These are phyloP conservation scores for Coptodon rendalli DNA, from an alignment of 2,113 vertebrate species.

Conservation along the genomic window DNA sequence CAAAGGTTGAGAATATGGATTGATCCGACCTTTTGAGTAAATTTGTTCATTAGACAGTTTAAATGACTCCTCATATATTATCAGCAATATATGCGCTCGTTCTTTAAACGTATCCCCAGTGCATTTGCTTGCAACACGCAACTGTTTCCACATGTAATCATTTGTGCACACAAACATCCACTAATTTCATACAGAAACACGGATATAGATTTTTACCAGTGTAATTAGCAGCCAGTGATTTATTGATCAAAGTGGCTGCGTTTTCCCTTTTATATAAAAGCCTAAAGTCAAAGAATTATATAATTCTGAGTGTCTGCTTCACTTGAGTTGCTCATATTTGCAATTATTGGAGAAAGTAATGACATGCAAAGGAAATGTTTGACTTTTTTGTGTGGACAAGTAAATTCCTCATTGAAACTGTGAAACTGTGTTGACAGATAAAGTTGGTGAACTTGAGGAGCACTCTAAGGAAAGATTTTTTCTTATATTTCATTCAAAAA, in stretches of 20 bases:
- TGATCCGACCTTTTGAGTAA: neutral
- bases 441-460: neutral
- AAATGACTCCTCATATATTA: neutral
- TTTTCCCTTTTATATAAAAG: slow-evolving; percentile 17
- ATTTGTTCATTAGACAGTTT: neutral
- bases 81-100: neutral
- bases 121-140: neutral
- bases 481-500: neutral
- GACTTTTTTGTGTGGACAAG: neutral
- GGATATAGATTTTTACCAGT: slow-evolving; percentile 32
- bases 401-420: neutral
- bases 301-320: slow-evolving; percentile 29
- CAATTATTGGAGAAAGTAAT: neutral
- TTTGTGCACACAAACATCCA: neutral
- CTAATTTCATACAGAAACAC: neutral
- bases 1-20: neutral
- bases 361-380: neutral
- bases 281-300: slow-evolving; percentile 36
- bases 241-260: slow-evolving; percentile 61
- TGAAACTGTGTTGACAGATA: neutral
- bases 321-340: neutral
- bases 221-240: slow-evolving; percentile 67
- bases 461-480: neutral
- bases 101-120: neutral
- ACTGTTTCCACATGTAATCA: neutral